Base-by-base conservation (phyloP, 2,888 invertebrate genomes). In the Trachelus iudaicus region DNA sequence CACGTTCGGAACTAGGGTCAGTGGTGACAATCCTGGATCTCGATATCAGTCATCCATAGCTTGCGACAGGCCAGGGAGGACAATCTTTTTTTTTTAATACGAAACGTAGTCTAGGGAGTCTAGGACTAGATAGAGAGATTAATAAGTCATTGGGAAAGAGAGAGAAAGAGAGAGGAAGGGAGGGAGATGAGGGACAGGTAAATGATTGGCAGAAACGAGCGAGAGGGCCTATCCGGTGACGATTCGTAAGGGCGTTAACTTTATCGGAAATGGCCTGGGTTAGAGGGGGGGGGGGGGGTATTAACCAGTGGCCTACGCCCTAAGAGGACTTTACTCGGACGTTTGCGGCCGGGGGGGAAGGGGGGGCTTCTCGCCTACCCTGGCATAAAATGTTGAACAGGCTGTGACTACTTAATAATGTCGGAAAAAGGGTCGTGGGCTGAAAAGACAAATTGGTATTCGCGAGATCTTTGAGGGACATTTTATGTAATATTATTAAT, bases 201-300 rank as follows among this genome's bases (percentile, higher is more conserved):
- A 77, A 56, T 34, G 23, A n/a, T 37, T 71, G 69, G 33, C 33
- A 77, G 73, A 83, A 78, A 83, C 83, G 85, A 85, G 87, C 87
- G 87, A 87, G 87, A 82, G 88, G 83, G 85, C 85, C 83, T 83
- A 83, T 82, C 82, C 87, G 85, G 84, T 85, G 85, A 15, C 0
- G 71, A 34, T 71, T 71, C 4, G 23, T 71, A 15, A 13, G 71
- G 33, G 33, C 71, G 71, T 34, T 56, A 56, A 56, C 56, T 56
- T 23, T 56, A 56, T 56, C 23, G 56, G 23, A 56, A 9, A 23
- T 15, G 23, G 23, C 9, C 56, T 23, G 9, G 9, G 56, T 15
- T 23, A n/a, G 40, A 40, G 23, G 2, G 56, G 6, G 23, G 23
- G 6, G 6, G 6, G 2, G 15, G 2, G 40, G 15, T 15, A 37